phyloP scores from a whole-genome alignment of 2,888 invertebrate genomes.

The Scaptomyza flava region DNA sequence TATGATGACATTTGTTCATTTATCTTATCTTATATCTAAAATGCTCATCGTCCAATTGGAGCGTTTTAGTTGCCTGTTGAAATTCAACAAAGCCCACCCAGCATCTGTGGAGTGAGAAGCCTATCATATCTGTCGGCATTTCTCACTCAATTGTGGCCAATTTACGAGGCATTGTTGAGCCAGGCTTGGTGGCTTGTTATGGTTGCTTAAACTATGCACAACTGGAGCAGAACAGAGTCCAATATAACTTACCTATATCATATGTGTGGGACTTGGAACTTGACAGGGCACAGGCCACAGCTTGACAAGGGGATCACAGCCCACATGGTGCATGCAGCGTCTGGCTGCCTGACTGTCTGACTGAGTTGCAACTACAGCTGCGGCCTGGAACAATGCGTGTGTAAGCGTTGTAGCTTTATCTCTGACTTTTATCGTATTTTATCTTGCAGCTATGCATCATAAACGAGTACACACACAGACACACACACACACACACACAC shows the following conservation, averaged over 20 bases:
- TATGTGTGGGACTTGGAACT: constrained; percentile 64
- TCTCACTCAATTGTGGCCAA: constrained; percentile 73
- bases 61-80: constrained; percentile 9
- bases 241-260: constrained; percentile 55
- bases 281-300: constrained; percentile 23
- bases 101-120: not conserved
- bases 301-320: constrained; percentile 67
- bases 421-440: constrained; percentile 70
- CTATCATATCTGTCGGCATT: constrained; percentile 45
- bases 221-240: constrained; percentile 21
- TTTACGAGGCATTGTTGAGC: constrained; percentile 67
- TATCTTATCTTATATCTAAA: not conserved
- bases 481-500: constrained; percentile 20
- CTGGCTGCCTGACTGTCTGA: constrained; percentile 19
- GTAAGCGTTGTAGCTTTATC: constrained; percentile 37
- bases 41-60: constrained; percentile 1
- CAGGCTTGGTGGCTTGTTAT: constrained; percentile 19
- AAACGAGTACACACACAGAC: constrained; percentile 55
- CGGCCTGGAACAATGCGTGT: constrained; percentile 38
- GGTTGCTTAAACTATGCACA: constrained; percentile 28
- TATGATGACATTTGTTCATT: not conserved
- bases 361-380: no score
- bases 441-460: constrained; percentile 73
- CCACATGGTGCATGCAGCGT: constrained; percentile 49
- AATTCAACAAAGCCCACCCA: constrained; percentile 24